Evolutionary conservation across 2,113 vertebrate species (phyloP).

Genomic region (Felis chaus): DNA sequence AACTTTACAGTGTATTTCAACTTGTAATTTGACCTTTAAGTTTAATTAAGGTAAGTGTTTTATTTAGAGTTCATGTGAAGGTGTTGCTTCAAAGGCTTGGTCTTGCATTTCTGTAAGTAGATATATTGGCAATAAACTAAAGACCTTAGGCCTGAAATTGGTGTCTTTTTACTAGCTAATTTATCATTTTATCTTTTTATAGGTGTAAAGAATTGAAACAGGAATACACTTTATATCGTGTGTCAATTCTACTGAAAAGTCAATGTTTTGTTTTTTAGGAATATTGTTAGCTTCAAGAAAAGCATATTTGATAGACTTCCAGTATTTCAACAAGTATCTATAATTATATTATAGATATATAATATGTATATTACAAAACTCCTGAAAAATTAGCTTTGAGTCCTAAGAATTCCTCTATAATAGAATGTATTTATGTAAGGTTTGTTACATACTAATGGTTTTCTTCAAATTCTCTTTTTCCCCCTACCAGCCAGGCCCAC

Average conservation of each 20-base stretch:
- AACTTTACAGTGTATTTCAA: neutral
- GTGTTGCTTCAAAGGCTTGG: neutral
- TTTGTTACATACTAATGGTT: constrained; percentile 68
- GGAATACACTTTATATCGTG: neutral
- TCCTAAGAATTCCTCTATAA: constrained; percentile 12
- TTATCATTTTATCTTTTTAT: constrained; percentile 47
- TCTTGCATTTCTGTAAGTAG: neutral
- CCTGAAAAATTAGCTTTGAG: constrained; percentile 19
- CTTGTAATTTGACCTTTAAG: constrained; percentile 35
- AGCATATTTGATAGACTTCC: neutral
- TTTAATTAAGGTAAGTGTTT: constrained; percentile 57
- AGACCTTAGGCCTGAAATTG: constrained; percentile 8
- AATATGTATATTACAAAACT: neutral
- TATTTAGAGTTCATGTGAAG: constrained; percentile 17
- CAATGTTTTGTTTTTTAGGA: neutral
- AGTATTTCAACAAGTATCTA: constrained; percentile 11
- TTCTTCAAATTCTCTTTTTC: constrained; percentile 82
- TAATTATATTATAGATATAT: neutral
- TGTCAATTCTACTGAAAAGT: constrained; percentile 43
- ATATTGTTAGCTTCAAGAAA: constrained; percentile 20
- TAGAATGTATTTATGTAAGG: constrained; percentile 46
- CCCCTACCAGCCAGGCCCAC: constrained; percentile 88
- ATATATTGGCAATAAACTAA: constrained; percentile 27
- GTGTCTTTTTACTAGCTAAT: neutral
- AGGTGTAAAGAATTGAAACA: constrained; percentile 40